Base-by-base conservation (phyloP, 2,113 vertebrate species). In the Odocoileus virginianus region DNA sequence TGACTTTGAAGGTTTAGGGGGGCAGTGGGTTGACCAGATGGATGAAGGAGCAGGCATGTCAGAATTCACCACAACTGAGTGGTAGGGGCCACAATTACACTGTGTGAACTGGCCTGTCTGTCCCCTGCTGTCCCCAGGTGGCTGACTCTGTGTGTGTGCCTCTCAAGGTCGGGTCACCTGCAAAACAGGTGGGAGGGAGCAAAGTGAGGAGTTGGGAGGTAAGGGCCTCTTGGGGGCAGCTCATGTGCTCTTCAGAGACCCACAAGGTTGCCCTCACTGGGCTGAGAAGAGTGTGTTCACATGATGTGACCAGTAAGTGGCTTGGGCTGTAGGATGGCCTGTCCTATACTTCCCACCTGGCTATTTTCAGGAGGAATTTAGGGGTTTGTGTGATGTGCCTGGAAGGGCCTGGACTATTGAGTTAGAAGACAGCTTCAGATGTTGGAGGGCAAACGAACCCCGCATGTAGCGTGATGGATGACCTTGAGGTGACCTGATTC, bases 401-500 rank as follows among this genome's bases (percentile, higher is more conserved):
- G 0, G 64, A 67, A 47, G 54, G n/a, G 33, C 36, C 61, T 1
- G 15, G 43, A 4, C 76, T 67, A 0, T 60, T 33, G 17, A 8
- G 45, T 21, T 21, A 50, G 60, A 25, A 50, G 85, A 76, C 21
- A 45, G 67, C 89, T 88, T 45, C 27, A 36, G 94, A 67, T 91
- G 40, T 11, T 74, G 43, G 43, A 25, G 45, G 5, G 33, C 5
- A 30, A 36, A 7, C 0, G 2, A 71, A 12, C 0, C 15, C 10
- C 1, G 0, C 50, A 52, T 36, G 17, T 21, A 9, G 27, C 6
- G n/a, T 54, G 61, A 21, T 4, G 90, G 92, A 2, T 98, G 98
- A 99, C 99, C 99, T 99, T 99, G 98, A 96, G 87, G 97, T 98
- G 98, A 98, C 98, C 92, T 98, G 99, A 99, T 86, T 97, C 98